phyloP scores from a whole-genome alignment of 2,888 invertebrate species.

The Tenthredo distinguenda region DNA sequence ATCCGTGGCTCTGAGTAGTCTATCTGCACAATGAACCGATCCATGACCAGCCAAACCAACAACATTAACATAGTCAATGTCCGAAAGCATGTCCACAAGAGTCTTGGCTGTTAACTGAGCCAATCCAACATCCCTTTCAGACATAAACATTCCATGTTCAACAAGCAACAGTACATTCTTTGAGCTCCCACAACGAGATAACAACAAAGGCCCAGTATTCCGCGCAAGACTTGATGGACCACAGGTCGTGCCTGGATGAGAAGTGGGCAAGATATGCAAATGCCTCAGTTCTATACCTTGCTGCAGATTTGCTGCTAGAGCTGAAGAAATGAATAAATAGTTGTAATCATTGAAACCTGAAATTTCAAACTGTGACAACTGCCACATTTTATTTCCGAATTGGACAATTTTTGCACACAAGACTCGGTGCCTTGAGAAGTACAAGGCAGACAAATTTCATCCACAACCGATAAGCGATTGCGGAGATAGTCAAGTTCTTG shows the following conservation, averaged over 20 bases:
- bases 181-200: slow-evolving; percentile 71
- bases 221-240: slow-evolving; percentile 73
- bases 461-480: neutral
- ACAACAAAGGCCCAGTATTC: slow-evolving; percentile 72
- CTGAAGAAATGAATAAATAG: slow-evolving; percentile 57
- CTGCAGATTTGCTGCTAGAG: slow-evolving; percentile 65
- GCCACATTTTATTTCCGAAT: slow-evolving; percentile 4
- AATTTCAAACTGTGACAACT: neutral
- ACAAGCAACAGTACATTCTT: slow-evolving; percentile 73
- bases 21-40: slow-evolving; percentile 67
- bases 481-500: no score
- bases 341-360: neutral
- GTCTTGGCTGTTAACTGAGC: slow-evolving; percentile 74
- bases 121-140: slow-evolving; percentile 72
- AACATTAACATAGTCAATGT: slow-evolving; percentile 72
- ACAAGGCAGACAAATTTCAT: neutral
- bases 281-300: slow-evolving; percentile 72
- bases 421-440: neutral
- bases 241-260: slow-evolving; percentile 73
- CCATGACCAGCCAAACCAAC: slow-evolving; percentile 69
- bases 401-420: neutral
- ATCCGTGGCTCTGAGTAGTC: slow-evolving; percentile 72
- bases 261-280: slow-evolving; percentile 70
- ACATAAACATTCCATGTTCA: slow-evolving; percentile 73
- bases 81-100: slow-evolving; percentile 74